Conservation (phyloP, 2,113 vertebrate species). For the Aegithalos caudatus region DNA sequence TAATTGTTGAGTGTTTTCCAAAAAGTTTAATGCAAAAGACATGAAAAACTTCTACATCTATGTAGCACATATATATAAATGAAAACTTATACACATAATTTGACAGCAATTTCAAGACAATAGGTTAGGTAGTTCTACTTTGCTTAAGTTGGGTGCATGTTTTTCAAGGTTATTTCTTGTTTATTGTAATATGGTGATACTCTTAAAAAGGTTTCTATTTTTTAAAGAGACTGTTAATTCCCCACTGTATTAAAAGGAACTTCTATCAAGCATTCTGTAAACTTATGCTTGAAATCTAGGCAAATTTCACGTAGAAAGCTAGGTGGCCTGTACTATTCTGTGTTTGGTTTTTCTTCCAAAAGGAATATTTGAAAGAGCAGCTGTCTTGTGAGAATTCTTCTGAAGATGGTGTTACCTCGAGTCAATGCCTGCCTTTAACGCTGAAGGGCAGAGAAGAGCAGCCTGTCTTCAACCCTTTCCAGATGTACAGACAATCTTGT, state of each 20-base stretch:
- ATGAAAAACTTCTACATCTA: neutral
- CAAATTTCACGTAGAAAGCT: neutral
- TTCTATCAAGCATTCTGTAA: neutral
- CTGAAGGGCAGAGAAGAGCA: slow-evolving; percentile 27
- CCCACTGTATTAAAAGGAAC: neutral
- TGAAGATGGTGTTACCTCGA: slow-evolving; percentile 14
- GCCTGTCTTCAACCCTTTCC: slow-evolving; percentile 82
- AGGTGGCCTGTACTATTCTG: neutral
- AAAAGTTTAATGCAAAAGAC: neutral
- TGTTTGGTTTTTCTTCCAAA: neutral
- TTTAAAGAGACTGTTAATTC: neutral
- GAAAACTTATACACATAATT: neutral
- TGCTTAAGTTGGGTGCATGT: neutral
- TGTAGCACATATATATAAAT: neutral
- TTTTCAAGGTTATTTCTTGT: neutral
- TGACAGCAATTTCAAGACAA: neutral
- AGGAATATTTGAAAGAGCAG: slow-evolving; percentile 83
- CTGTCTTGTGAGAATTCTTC: slow-evolving; percentile 65
- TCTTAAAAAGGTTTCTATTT: neutral
- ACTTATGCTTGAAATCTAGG: neutral
- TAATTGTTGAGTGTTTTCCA: neutral
- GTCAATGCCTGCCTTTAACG: slow-evolving; percentile 58
- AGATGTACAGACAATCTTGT: slow-evolving; percentile 77
- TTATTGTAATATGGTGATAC: neutral
- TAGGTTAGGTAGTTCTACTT: neutral